phyloP scores from a whole-genome alignment of 1,140 invertebrate species.

The Pteromalus puparum region DNA sequence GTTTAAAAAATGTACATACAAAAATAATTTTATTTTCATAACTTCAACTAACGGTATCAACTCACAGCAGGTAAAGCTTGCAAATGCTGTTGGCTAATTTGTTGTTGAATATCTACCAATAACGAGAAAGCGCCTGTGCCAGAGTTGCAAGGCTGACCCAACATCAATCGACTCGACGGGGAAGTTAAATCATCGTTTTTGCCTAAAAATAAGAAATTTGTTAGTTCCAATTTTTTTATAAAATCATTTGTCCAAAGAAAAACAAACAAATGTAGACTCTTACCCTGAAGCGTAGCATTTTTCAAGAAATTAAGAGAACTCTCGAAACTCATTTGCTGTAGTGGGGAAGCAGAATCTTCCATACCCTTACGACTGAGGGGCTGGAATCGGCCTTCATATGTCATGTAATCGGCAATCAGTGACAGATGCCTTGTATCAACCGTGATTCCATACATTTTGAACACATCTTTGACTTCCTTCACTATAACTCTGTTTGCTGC shows the following conservation, averaged over 20 bases:
- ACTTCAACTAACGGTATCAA: constrained; percentile 9
- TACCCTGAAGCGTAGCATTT: constrained; percentile 83
- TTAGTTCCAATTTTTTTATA: neutral
- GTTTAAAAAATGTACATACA: constrained; percentile 39
- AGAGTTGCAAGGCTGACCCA: constrained; percentile 87
- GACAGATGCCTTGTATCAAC: constrained; percentile 96
- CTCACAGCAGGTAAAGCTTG: neutral
- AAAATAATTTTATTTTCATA: constrained; percentile 30
- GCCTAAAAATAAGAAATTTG: constrained; percentile 68
- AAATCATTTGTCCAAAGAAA: neutral
- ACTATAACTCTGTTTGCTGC: constrained; percentile 93
- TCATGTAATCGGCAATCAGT: constrained; percentile 98
- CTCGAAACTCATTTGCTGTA: constrained; percentile 99
- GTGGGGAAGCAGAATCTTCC: constrained; percentile 89
- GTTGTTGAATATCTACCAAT: constrained; percentile 58
- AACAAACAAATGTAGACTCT: constrained; percentile 43
- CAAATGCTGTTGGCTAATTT: constrained; percentile 34
- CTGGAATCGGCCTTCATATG: constrained; percentile 91
- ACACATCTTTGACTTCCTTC: constrained; percentile 93
- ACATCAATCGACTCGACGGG: constrained; percentile 91
- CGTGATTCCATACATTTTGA: constrained; percentile 96
- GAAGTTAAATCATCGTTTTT: constrained; percentile 86
- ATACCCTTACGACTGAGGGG: constrained; percentile 95
- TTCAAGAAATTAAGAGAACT: constrained; percentile 92
- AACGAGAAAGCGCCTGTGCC: constrained; percentile 90